Evolutionary conservation across 2,113 vertebrate genomes (phyloP), one percentile per base, ranked within the genome.

Genomic region (Campylomormyrus numenius): DNA sequence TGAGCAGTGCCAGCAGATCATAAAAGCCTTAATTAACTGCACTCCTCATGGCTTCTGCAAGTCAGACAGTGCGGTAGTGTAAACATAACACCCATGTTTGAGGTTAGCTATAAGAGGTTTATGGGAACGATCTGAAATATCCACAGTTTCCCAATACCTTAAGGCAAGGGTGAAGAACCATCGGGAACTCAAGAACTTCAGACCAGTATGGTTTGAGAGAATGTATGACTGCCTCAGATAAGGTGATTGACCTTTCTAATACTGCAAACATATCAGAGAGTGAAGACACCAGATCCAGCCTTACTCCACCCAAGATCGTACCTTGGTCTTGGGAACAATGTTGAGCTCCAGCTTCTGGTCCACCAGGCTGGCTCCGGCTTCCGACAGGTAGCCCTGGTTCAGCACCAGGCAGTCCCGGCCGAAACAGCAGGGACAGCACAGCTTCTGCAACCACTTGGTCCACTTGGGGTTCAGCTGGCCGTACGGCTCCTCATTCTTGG

Each of bases 371-470:
- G 98, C 98, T 0, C 98, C 98, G 0, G 98, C 98, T 92, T 99
- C 98, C 0, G 98, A 99, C 17, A 99, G 94, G 93, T 99, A 99
- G 39, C 98, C 98, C 94, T 99, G 98, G 93, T 99, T 99, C 84
- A 99, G 96, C 53, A 99, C 98, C 31, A 99, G 96, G 93, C 98
- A 99, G 94, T 99, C 98, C 10, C 98, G 96, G 24, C 98, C 98
- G 77, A 99, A 99, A 92, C 97, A 99, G 93, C 98, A 99, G 0
- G 98, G 98, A 89, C 98, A 99, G 89, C 98, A 99, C 31, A 99
- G 91, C 89, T 99, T 99, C 94, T 99, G 98, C 10, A 99, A 95
- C 98, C 98, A 99, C 91, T 99, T 99, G 88, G 98, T 99, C 98
- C 98, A 99, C 89, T 99, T 99, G 27, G 98, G 98, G 93, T 99